These are phyloP conservation scores for Hirtodrosophila confusa DNA, from an alignment of 2,888 invertebrate genomes.

Conservation along the genomic window DNA sequence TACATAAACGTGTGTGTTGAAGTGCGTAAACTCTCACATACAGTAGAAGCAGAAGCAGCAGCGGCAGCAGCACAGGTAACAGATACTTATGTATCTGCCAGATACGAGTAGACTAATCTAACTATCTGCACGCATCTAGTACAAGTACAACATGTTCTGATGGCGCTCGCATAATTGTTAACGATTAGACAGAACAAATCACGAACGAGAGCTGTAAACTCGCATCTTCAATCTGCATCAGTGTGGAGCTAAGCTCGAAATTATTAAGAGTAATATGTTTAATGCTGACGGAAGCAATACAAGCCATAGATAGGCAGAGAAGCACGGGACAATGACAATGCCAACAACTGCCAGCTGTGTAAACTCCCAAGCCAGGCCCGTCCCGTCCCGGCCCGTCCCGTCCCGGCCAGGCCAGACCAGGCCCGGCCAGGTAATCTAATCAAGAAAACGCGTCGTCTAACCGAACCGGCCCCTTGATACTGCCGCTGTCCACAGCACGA, in stretches of 20 bases:
- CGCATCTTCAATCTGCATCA: conserved; percentile 29
- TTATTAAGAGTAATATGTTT: conserved; percentile 70
- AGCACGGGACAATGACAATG: conserved; percentile 63
- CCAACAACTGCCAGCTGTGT: conserved; percentile 22
- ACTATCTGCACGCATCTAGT: conserved; percentile 63
- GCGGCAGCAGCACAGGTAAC: not conserved
- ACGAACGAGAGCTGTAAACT: conserved; percentile 66
- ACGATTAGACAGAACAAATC: conserved; percentile 75
- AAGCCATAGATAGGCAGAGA: conserved; percentile 42
- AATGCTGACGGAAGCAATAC: conserved; percentile 75
- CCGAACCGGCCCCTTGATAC: not conserved
- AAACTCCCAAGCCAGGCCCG: conserved; percentile 4
- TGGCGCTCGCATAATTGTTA: conserved; percentile 64
- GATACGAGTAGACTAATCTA: conserved; percentile 26
- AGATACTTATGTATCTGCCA: conserved; percentile 21
- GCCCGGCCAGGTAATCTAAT: conserved; percentile 35
- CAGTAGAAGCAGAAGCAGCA: not conserved
- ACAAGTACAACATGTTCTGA: conserved; percentile 28
- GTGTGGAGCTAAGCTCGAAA: conserved; percentile 60
- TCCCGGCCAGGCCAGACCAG: not conserved
- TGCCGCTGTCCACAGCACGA: conserved; percentile 13
- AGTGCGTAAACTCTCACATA: conserved; percentile 61
- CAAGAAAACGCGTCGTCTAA: conserved; percentile 34
- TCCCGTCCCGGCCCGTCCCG: too few species aligned
- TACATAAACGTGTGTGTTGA: conserved; percentile 61